These are phyloP conservation scores for Trichopoda pennipes DNA, from an alignment of 2,888 invertebrate species.

Conservation along the genomic window DNA sequence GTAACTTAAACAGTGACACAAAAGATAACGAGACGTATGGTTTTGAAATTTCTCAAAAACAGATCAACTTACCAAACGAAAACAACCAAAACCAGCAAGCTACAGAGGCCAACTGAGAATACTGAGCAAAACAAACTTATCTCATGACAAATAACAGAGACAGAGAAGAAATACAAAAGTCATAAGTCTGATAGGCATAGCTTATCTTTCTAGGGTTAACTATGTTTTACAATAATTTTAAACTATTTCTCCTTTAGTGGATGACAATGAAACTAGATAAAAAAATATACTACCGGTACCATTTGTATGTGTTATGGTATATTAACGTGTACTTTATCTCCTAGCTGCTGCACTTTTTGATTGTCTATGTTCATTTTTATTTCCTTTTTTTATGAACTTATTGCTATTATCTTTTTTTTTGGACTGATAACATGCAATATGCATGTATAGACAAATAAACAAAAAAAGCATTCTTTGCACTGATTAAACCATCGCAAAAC, in stretches of 20 bases:
- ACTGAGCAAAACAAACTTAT: no score
- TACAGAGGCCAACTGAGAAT: no score
- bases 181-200: no score
- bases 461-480: constrained; percentile 39
- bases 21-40: no score
- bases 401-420: constrained; percentile 3
- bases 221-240: constrained; percentile 40
- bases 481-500: constrained; percentile 20
- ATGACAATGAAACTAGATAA: constrained; percentile 16
- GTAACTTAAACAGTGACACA: no score
- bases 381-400: not conserved
- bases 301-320: not conserved
- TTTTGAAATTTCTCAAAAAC: no score
- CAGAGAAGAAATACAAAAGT: no score
- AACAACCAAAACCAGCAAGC: no score
- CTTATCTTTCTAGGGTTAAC: no score
- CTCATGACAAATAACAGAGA: no score
- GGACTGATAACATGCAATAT: constrained; percentile 49
- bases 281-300: constrained; percentile 20
- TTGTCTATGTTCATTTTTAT: constrained; percentile 5
- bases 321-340: no score
- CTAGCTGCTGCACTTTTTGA: constrained; percentile 11
- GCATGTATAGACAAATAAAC: constrained; percentile 43
- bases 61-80: no score
- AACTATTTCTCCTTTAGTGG: constrained; percentile 37